Evolutionary conservation across 2,113 vertebrate species (phyloP), one percentile per base, ranked within the genome.

Genomic region (Nestor notabilis): DNA sequence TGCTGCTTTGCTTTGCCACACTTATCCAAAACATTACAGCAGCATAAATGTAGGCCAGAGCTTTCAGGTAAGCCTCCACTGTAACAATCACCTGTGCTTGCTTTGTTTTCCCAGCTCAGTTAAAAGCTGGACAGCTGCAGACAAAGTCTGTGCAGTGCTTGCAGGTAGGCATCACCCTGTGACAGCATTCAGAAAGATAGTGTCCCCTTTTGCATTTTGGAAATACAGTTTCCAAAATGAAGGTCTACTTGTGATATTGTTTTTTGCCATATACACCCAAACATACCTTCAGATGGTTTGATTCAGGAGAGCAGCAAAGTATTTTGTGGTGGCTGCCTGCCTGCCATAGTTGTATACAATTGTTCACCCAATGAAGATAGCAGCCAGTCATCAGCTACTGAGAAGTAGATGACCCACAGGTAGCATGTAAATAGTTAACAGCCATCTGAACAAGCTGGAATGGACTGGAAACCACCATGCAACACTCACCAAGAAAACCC

Each of bases 311-410:
- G 29, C 21, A 39, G 25, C 5, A 31, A 61, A 17, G 27, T 10
- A 21, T 75, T 78, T 70, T 27, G 33, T 35, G 41, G n/a, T n/a
- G 29, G 50, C 12, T 55, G 35, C 25, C 12, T 60, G 35, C 25
- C 15, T 82, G 60, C 49, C 60, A 29, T 4, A n/a, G 17, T 0
- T 12, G 8, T 25, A 25, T 13, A 29, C 19, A 64, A 2, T 0
- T 41, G 9, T 8, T 7, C 5, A 47, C 52, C 6, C 29, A n/a
- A 2, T 8, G 21, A 25, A 50, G 33, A 25, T 2, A 49, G 63
- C n/a, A 63, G 20, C 28, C 52, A n/a, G 25, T 10, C 23, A 46
- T 18, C 31, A 49, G 4, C 33, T 14, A 2, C 0, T 5, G 29
- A 37, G 29, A 43, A 5, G 16, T 60, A 15, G 12, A n/a, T 16